These are phyloP conservation scores for Anabas testudineus DNA, from an alignment of 2,797 vertebrate species.

Conservation along the genomic window DNA sequence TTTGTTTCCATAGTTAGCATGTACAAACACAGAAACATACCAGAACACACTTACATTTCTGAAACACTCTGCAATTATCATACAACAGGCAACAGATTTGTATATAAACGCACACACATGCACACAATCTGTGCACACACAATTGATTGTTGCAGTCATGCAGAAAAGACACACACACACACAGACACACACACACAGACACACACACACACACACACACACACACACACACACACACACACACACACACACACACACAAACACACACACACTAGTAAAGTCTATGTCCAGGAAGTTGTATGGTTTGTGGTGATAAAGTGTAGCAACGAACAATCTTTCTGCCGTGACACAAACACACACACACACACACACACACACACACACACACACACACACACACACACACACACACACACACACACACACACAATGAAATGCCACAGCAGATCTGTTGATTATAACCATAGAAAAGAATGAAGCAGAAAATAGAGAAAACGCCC, in stretches of 20 bases:
- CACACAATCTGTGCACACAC: constrained; percentile 5
- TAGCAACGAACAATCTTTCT: constrained; percentile 55
- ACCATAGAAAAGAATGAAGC: constrained; percentile 57
- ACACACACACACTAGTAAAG: neutral
- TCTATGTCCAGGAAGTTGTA: constrained; percentile 60
- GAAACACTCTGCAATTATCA: constrained; percentile 28
- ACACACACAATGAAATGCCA: constrained; percentile 48
- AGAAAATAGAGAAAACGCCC: constrained; percentile 72
- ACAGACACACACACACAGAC: constrained; percentile 14
- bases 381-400: constrained; percentile 34
- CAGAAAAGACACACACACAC: constrained; percentile 9
- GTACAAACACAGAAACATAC: constrained; percentile 27
- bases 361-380: constrained; percentile 35
- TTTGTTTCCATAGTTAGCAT: constrained; percentile 62
- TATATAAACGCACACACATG: constrained; percentile 20
- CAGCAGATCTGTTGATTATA: constrained; percentile 70
- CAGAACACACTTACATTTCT: constrained; percentile 11
- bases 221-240: constrained; percentile 14
- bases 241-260: constrained; percentile 3
- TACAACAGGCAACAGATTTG: neutral
- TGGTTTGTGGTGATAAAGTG: constrained; percentile 65
- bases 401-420: constrained; percentile 30
- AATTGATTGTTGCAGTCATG: constrained; percentile 23
- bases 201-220: constrained; percentile 6
- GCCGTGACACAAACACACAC: constrained; percentile 9